Base-by-base conservation (phyloP, 2,113 vertebrate genomes). In the Pongo pygmaeus region DNA sequence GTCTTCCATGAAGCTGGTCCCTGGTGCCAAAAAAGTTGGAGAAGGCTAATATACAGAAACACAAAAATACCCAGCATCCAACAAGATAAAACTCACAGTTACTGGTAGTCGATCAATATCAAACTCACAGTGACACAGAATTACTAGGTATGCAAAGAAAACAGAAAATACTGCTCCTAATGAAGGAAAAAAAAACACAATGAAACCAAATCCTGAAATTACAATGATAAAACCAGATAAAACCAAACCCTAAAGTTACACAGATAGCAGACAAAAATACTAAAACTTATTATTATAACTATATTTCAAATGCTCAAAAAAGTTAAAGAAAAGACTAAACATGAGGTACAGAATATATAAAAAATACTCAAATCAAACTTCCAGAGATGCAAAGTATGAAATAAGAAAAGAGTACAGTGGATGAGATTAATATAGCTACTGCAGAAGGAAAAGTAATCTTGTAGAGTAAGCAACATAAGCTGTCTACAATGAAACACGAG, bases 311-410 rank as follows among this genome's bases (percentile, higher is more conserved):
- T 84, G 17, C 23, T 46, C 32, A 40, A 72, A 70, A 75, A 52
- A 77, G 8, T 40, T 89, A 84, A 32, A 55, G 30, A 77, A 84
- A 32, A 61, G 30, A 77, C 43, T 80, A 20, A 78, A 84, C 20
- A 48, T 35, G 23, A 91, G 14, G 74, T 52, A 43, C 25, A 3
- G 17, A 78, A 79, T 61, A 55, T 7, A 55, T 27, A 35, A 18
- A 78, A 72, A 91, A 79, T 4, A 88, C 48, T 57, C 20, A 91
- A 67, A 57, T 81, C 48, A 95, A 93, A 23, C n/a, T 91, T 92
- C 10, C 23, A 64, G 14, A 84, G 57, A 84, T 55, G 59, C 84
- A 93, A 94, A 52, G 32, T 64, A 46, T 16, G 43, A 69, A 38
- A 22, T 50, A n/a, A 20, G 20, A 84, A 94, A 70, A 89, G 81